Base-by-base conservation (phyloP, 92 coral and sea anemone genomes). In the Umimayanthus chanpuru region DNA sequence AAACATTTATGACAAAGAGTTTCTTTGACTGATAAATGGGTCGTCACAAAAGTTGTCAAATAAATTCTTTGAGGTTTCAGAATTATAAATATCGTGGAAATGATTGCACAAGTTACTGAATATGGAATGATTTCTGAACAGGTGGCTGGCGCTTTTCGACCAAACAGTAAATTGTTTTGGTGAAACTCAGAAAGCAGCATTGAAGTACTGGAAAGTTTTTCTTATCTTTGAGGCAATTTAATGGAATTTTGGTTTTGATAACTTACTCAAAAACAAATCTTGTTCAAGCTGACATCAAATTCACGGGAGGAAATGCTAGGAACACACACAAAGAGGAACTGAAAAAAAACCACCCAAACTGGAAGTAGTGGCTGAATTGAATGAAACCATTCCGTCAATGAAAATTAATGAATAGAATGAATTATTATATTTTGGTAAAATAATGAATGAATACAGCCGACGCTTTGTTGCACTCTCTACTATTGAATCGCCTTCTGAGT, bases 141-240 rank as follows among this genome's bases (percentile, higher is more conserved):
- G 87, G 87, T 83, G 87, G 87, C 65, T 2, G 87, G 43, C 5
- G 30, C 29, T 8, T 30, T 47, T 41, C 18, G 43, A 70, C 76
- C 47, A 71, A 83, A 83, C 58, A 68, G 36, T 41, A 49, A 70
- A 40, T 39, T 12, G 28, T 67, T 39, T 70, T 70, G 74, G 29
- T 26, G 68, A 61, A 61, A 61, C 68, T 21, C 18, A 14, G 40
- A 73, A 15, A 73, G 58, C 15, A 73, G 77, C 41, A 75, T 0
- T 32, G 78, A 32, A 36, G 23, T 20, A 73, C 2, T 7, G 26
- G 47, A 23, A 36, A 25, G 36, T 32, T 38, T 73, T 73, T 71
- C 40, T 3, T 2, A 75, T 75, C 79, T 39, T 75, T 6, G 53
- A 75, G 12, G 53, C 41, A 20, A 75, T 75, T 75, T 75, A 6